A percentile compares a stretch with the other conserved stretches of the same genome.
These are phyloP conservation scores for Gallinago nigripennis DNA, from an alignment of 2,797 vertebrate species.

Conservation along the genomic window DNA sequence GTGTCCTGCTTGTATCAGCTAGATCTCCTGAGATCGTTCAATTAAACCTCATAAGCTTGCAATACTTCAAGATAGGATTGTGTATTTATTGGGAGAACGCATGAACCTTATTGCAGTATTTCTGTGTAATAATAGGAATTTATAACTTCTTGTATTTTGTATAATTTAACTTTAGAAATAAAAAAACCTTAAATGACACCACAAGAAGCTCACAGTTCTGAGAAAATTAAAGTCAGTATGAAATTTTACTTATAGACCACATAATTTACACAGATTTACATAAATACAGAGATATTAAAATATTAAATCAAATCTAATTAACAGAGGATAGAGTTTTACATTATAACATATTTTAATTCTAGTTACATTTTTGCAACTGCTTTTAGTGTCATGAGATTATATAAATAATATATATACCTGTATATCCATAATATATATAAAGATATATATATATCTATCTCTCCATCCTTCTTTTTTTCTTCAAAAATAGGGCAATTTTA, in stretches of 20 bases:
- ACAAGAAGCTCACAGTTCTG: conserved; percentile 60
- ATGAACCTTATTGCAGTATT: conserved; percentile 59
- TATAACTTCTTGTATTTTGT: conserved; percentile 19
- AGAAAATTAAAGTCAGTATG: conserved; percentile 61
- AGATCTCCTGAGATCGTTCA: conserved; percentile 56
- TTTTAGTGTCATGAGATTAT: conserved; percentile 57
- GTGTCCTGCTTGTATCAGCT: conserved; percentile 53
- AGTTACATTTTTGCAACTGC: conserved; percentile 34
- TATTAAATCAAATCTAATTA: conserved; percentile 68
- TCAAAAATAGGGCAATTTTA: conserved; percentile 68
- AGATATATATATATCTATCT: not conserved
- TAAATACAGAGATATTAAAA: conserved; percentile 70
- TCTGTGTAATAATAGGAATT: conserved; percentile 43
- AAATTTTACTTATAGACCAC: conserved; percentile 69
- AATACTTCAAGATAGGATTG: conserved; percentile 27
- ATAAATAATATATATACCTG: conserved; percentile 50
- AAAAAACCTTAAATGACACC: conserved; percentile 54
- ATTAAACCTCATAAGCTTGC: conserved; percentile 42
- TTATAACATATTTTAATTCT: conserved; percentile 6
- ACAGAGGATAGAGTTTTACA: conserved; percentile 61
- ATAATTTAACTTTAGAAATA: conserved; percentile 46
- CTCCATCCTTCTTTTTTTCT: conserved; percentile 27
- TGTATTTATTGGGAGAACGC: conserved; percentile 15
- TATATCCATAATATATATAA: conserved; percentile 43
- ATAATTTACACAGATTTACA: conserved; percentile 67